Evolutionary conservation across 2,113 vertebrate species (phyloP), one percentile per base, ranked within the genome.

Genomic region (Cyphomyrus plagiostoma): DNA sequence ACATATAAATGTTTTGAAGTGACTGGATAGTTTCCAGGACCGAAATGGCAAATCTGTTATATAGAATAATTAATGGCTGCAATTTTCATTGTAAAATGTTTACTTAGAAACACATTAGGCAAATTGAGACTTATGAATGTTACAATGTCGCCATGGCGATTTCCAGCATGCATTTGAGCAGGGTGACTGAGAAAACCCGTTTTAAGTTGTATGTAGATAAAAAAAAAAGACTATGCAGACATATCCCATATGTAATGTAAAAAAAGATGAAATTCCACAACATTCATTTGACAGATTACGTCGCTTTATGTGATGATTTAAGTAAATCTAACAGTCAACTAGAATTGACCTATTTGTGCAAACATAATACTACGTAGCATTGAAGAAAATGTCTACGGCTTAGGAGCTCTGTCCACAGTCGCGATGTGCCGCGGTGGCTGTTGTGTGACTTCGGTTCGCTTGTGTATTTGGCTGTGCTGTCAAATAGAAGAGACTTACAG

Each of bases 31-130:
- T 15, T 49, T 13, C 82, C 26, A 74, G 30, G 45, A 91, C 26
- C 48, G n/a, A 66, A 74, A 23, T 74, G 48, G 50, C 49, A 82
- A 80, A 85, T 90, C 83, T 88, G 88, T 89, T 85, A 30, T 9
- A n/a, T 84, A 90, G 30, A 92, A 91, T 91, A 88, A 90, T 89
- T 85, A 82, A 91, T 90, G 30, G 19, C 39, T 87, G 49, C 74
- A 26, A 45, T 87, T 87, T 90, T 83, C 88, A 87, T 89, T 66
- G 26, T 49, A 23, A 88, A 56, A 50, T 70, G 62, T 90, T 56
- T 86, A 85, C 35, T 84, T 80, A 88, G 49, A 85, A 45, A 52
- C 66, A 70, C 74, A 53, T 85, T 90, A 88, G 89, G 26, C 42
- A 77, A 30, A 35, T 42, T 62, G 58, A 90, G 48, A 87, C 86